Percentiles rank a stretch among this genome's conserved stretches.
phyloP scores from a whole-genome alignment of 1,140 invertebrate species.

The Bombus fervidus region DNA sequence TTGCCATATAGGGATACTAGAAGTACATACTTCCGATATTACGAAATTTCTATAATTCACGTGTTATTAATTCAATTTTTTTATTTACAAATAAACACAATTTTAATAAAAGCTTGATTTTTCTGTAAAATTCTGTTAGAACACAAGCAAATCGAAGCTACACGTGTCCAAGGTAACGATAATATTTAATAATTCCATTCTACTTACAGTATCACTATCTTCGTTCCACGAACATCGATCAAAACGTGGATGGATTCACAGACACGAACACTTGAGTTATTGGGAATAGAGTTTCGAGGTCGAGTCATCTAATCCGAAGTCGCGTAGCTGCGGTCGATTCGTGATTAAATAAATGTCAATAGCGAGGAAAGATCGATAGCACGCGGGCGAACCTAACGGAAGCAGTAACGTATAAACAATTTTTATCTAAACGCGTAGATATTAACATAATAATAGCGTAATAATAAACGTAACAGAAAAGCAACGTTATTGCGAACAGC shows the following conservation, averaged over 20 bases:
- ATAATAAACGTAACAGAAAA: background rate
- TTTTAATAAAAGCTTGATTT: background rate
- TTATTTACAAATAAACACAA: background rate
- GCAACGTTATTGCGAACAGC: background rate
- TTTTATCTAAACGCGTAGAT: too few relatives aligned
- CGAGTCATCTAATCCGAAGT: conserved; percentile 47
- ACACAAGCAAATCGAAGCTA: too few relatives aligned
- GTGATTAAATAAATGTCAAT: conserved; percentile 45
- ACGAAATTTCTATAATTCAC: background rate
- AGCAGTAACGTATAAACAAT: background rate
- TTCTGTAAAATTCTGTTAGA: background rate
- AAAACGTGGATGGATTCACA: background rate
- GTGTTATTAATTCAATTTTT: background rate
- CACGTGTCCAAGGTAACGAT: too few relatives aligned
- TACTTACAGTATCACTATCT: background rate
- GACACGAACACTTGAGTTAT: conserved; percentile 11
- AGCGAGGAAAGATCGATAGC: conserved; percentile 44
- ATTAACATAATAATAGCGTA: too few relatives aligned
- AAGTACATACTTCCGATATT: background rate
- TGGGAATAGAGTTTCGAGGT: conserved; percentile 49
- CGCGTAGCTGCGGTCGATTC: background rate
- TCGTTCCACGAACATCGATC: background rate
- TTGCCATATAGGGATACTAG: background rate
- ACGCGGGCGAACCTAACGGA: background rate
- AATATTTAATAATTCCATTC: background rate